phyloP scores from a whole-genome alignment of 2,113 vertebrate genomes.

The Pipra filicauda region DNA sequence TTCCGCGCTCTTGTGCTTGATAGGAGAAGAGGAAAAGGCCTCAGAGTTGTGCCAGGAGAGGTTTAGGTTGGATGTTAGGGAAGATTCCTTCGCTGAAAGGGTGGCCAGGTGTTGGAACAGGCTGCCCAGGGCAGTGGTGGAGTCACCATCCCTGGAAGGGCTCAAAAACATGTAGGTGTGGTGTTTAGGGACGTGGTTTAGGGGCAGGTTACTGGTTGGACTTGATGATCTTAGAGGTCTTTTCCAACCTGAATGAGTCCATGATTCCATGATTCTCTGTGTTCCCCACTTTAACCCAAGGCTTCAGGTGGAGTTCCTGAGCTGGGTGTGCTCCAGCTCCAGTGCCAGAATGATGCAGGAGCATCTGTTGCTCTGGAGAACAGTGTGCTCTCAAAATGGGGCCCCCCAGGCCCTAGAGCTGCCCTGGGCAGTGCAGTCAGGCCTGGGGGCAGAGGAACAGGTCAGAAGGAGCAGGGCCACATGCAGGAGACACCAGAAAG shows the following conservation, averaged over 20 bases:
- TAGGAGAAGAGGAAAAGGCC: neutral
- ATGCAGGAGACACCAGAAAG: neutral
- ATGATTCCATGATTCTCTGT: fast-evolving
- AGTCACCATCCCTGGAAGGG: neutral
- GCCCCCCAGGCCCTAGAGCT: fast-evolving
- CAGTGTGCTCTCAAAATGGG: fast-evolving
- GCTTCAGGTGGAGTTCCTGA: neutral
- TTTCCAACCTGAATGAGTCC: neutral
- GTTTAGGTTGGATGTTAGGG: neutral
- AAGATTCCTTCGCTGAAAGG: neutral
- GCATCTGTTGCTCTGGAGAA: fast-evolving
- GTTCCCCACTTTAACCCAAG: neutral
- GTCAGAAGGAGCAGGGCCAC: neutral
- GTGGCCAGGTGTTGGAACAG: neutral
- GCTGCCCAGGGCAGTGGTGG: neutral
- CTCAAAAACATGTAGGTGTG: neutral
- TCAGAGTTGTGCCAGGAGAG: fast-evolving
- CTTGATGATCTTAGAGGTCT: fast-evolving
- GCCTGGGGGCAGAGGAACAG: neutral
- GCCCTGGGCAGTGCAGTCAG: neutral
- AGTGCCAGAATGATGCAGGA: neutral
- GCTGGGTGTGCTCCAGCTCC: neutral
- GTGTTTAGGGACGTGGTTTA: neutral
- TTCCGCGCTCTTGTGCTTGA: too few species aligned
- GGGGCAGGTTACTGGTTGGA: neutral